Evolutionary conservation across 2,888 invertebrate species (phyloP).

Genomic region (Dasysyrphus tricinctus): DNA sequence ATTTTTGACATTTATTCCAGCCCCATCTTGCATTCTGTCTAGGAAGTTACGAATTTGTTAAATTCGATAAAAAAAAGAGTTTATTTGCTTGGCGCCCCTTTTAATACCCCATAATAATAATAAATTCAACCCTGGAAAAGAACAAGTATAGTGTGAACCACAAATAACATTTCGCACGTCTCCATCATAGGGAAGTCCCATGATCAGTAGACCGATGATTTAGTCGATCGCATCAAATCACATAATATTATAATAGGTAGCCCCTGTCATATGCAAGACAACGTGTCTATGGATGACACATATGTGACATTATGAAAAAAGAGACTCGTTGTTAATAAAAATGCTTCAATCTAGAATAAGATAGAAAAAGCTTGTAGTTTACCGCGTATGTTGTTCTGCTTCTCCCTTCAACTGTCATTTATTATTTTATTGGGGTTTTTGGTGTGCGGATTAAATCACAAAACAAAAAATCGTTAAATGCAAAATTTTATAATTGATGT

Average conservation of each 20-base stretch:
- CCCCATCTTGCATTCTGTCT: too few species aligned
- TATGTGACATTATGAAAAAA: not conserved
- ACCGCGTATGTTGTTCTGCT: not conserved
- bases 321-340: not conserved
- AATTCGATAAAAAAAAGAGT: too few species aligned
- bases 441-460: too few species aligned
- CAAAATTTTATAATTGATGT: too few species aligned
- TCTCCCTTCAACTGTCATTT: not conserved
- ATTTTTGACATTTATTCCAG: too few species aligned
- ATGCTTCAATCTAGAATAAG: not conserved
- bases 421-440: too few species aligned
- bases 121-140: not conserved
- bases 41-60: too few species aligned
- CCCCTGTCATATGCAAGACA: slow-evolving; percentile 9
- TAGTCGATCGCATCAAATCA: slow-evolving; percentile 22
- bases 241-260: not conserved
- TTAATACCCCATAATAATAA: not conserved
- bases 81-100: not conserved
- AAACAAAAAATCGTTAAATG: too few species aligned
- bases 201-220: slow-evolving; percentile 53
- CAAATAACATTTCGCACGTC: slow-evolving; percentile 12
- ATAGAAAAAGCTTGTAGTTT: not conserved
- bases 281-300: not conserved
- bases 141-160: slow-evolving; percentile 1
- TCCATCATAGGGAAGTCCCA: slow-evolving; percentile 48